Conservation (phyloP, 2,888 invertebrate species). For the Eudasyphora cyanicolor region DNA sequence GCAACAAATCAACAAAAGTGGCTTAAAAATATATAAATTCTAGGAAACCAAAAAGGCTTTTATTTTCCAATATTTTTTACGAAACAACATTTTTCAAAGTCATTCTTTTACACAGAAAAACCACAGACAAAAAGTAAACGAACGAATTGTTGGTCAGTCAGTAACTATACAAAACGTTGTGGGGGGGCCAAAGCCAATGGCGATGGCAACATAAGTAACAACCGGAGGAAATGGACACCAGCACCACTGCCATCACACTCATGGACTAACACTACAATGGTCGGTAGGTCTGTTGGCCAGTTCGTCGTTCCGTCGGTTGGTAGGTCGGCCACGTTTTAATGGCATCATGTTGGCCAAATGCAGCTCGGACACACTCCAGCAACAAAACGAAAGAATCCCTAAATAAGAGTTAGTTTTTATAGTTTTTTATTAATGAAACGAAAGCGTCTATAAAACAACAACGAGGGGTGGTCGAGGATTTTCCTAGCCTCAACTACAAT, state of each 20-base stretch:
- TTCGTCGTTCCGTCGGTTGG: too few species aligned
- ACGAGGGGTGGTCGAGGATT: neutral
- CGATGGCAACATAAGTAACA: constrained; percentile 7
- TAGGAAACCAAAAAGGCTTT: constrained; percentile 24
- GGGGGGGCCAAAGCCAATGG: neutral
- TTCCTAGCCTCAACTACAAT: neutral
- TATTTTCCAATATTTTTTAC: constrained; percentile 37
- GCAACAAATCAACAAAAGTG: constrained; percentile 20
- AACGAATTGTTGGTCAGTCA: constrained; percentile 32
- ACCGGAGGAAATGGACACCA: constrained; percentile 24
- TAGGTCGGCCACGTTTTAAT: constrained; percentile 26
- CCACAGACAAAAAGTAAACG: constrained; percentile 33
- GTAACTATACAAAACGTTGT: too few species aligned
- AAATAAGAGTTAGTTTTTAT: constrained; percentile 41
- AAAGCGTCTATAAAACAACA: constrained; percentile 38
- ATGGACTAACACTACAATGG: constrained; percentile 22
- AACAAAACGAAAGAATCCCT: constrained; percentile 18
- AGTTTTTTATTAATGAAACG: constrained; percentile 23
- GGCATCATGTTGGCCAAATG: neutral
- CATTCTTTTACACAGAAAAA: constrained; percentile 34
- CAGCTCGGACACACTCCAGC: neutral
- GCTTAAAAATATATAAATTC: constrained; percentile 37
- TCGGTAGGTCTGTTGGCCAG: too few species aligned
- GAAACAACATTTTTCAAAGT: constrained; percentile 42
- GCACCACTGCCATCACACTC: neutral